Percentiles rank a stretch among this genome's conserved stretches.
Conservation (phyloP, 1,140 invertebrate species). For the Pristionchus pacificus region DNA sequence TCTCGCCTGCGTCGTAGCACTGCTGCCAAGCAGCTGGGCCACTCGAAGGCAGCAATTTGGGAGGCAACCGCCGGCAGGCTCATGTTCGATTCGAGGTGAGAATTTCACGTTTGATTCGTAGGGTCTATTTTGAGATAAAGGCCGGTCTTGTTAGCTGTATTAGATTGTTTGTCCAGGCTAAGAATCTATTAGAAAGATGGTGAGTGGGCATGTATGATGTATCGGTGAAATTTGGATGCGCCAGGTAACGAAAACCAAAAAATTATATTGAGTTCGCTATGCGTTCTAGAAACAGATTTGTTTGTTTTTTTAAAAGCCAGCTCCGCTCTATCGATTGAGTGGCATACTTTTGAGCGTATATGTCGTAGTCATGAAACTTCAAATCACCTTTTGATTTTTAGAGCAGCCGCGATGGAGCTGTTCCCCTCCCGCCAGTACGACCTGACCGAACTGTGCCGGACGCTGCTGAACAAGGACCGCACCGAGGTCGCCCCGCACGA, state of each 20-base stretch:
- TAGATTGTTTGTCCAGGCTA: no score
- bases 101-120: background rate
- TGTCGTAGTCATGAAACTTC: no score
- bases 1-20: conserved; percentile 73
- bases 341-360: no score
- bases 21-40: conserved; percentile 60
- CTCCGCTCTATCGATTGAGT: no score
- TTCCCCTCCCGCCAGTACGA: conserved; percentile 86
- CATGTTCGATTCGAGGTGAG: conserved; percentile 86
- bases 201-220: no score
- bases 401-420: conserved; percentile 76
- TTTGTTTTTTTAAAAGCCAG: no score
- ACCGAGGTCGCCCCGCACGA: conserved; percentile 39
- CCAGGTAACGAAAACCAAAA: background rate
- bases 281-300: no score
- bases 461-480: conserved; percentile 60
- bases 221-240: no score
- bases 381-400: background rate
- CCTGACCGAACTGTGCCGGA: conserved; percentile 74
- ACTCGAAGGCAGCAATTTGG: conserved; percentile 58
- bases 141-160: no score
- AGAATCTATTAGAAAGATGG: no score
- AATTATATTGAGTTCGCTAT: background rate
- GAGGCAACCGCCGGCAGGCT: conserved; percentile 72
- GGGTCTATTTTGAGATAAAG: no score